These are phyloP conservation scores for Dendroctonus ponderosae DNA, from an alignment of 1,140 invertebrate genomes.

Conservation along the genomic window DNA sequence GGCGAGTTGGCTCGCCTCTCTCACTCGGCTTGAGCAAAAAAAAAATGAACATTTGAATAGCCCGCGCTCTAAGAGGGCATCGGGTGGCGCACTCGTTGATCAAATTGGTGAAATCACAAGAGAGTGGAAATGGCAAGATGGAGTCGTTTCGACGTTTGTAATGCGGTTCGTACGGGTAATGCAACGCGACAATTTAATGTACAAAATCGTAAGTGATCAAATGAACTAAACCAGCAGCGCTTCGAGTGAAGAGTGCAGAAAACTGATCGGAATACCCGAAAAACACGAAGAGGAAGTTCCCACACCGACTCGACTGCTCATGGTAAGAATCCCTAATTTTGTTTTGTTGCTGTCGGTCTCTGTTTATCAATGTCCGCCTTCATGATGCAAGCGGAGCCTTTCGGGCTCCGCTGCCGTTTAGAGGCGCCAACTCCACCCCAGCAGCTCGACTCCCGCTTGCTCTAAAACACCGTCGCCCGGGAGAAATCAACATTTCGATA, in stretches of 20 bases:
- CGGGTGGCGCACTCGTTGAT: constrained; percentile 43
- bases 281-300: constrained; percentile 29
- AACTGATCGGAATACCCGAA: constrained; percentile 21
- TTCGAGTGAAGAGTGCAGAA: constrained; percentile 34
- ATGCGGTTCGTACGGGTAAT: constrained; percentile 45
- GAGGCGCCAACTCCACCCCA: background rate
- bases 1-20: too few relatives aligned
- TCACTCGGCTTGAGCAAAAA: too few relatives aligned
- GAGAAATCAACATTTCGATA: constrained; percentile 58
- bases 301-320: constrained; percentile 41
- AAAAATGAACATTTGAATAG: too few relatives aligned
- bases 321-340: constrained; percentile 44
- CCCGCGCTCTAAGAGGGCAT: constrained; percentile 13
- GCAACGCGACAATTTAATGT: background rate
- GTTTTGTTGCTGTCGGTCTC: constrained; percentile 26
- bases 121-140: constrained; percentile 50
- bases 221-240: background rate
- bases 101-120: constrained; percentile 39
- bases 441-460: background rate
- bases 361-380: background rate
- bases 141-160: constrained; percentile 49
- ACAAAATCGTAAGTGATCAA: background rate
- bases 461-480: constrained; percentile 49
- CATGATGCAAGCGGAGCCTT: constrained; percentile 1
- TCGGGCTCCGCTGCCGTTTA: background rate